phyloP scores from a whole-genome alignment of 2,888 invertebrate genomes.

The Iphiclides podalirius region DNA sequence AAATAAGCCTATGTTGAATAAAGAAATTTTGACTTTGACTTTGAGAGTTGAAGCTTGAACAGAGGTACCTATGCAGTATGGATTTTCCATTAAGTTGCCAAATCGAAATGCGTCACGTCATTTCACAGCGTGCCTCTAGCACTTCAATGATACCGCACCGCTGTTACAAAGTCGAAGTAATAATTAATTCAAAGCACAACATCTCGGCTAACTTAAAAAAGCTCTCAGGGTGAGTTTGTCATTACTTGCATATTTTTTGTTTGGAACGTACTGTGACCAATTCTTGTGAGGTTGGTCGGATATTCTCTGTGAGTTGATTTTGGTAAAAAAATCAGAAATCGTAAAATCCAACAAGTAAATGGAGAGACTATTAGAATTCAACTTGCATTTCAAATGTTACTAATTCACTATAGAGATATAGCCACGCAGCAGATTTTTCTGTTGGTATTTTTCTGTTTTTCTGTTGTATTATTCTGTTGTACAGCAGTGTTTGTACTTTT shows the following conservation, averaged over 20 bases:
- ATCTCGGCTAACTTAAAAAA: constrained; percentile 64
- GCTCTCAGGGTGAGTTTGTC: constrained; percentile 71
- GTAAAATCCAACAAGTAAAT: too few relatives aligned
- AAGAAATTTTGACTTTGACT: too few relatives aligned
- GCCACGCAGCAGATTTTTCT: too few relatives aligned
- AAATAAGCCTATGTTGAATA: too few relatives aligned
- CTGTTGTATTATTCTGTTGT: too few relatives aligned
- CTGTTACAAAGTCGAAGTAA: constrained; percentile 38
- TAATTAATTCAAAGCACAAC: constrained; percentile 72
- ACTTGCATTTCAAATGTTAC: too few relatives aligned
- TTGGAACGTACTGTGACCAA: constrained; percentile 1
- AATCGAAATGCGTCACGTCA: constrained; percentile 25
- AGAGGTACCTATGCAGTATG: background rate
- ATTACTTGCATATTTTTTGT: constrained; percentile 76
- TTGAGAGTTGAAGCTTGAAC: too few relatives aligned
- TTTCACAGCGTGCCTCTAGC: constrained; percentile 10
- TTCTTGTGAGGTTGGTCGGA: constrained; percentile 5
- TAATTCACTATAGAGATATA: too few relatives aligned
- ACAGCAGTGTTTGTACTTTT: too few relatives aligned
- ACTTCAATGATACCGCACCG: constrained; percentile 38
- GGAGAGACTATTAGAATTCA: too few relatives aligned
- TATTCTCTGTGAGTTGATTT: background rate
- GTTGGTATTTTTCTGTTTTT: too few relatives aligned
- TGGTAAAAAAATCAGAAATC: background rate
- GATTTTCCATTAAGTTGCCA: constrained; percentile 20